A percentile compares a stretch with the other conserved stretches of the same genome.
Conservation (phyloP, 2,113 vertebrate genomes). For the Cygnus buccinator region DNA sequence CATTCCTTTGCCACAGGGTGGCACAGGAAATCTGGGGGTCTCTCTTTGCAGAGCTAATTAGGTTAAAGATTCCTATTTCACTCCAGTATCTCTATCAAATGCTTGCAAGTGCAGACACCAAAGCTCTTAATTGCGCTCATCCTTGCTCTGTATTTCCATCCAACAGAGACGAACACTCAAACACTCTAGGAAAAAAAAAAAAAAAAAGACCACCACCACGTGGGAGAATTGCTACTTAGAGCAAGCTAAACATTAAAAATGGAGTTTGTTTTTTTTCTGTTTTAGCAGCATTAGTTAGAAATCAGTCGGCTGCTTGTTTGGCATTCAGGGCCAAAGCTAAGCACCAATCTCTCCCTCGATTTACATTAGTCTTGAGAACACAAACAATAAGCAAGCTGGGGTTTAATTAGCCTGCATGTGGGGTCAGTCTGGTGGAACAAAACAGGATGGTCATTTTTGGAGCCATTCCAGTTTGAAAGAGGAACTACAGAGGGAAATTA, state of each 20-base stretch:
- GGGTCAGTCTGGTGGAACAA: slow-evolving; percentile 48
- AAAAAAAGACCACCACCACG: no score
- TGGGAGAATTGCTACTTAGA: not conserved
- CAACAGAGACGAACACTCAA: not conserved
- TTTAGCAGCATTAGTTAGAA: slow-evolving; percentile 31
- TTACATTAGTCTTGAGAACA: slow-evolving; percentile 42
- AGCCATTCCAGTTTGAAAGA: slow-evolving; percentile 45
- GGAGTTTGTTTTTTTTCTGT: not conserved
- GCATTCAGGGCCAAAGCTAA: slow-evolving; percentile 11
- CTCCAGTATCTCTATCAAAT: not conserved
- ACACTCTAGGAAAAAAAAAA: not conserved
- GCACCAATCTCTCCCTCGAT: not conserved
- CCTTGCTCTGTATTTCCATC: not conserved
- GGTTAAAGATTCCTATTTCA: not conserved
- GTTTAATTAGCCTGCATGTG: slow-evolving; percentile 19
- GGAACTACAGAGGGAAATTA: not conserved
- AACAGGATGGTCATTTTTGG: slow-evolving; percentile 44
- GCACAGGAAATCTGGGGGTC: not conserved
- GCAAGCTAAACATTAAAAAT: not conserved
- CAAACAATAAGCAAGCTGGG: slow-evolving; percentile 50
- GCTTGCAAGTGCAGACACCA: not conserved
- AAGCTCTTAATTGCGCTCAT: not conserved
- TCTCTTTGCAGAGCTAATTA: not conserved
- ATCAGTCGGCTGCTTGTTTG: not conserved
- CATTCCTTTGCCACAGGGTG: not conserved